Evolutionary conservation across 2,797 vertebrate species (phyloP), one percentile per base, ranked within the genome.

Genomic region (Apodemus agrarius): DNA sequence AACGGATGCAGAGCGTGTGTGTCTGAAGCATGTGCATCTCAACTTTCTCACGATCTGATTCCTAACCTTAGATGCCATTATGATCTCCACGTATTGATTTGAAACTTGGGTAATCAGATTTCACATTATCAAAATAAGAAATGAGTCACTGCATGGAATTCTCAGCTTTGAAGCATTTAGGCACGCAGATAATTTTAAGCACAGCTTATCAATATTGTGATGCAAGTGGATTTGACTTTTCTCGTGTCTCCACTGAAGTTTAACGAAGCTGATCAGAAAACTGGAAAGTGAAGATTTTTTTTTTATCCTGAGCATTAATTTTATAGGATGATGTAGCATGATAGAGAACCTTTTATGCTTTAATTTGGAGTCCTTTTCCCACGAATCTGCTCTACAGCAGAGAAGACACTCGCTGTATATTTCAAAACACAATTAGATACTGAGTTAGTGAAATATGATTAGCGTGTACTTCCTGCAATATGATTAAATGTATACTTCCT

Each of bases 31-130:
- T 2, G 90, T 26, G 69, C 94, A 91, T 93, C 89, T 91, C 96
- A 96, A 94, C 65, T 93, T 95, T 96, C 97, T 97, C 59, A 54
- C 94, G 92, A 49, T 96, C 89, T 79, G 91, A 75, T 95, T 91
- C 72, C 95, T 96, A 54, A 81, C 29, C 61, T 16, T 12, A 3
- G 87, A 57, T 61, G 80, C 83, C 72, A 63, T 83, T 46, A 61
- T 16, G 19, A 24, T 94, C 46, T 93, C 72, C n/a, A 57, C 52
- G 37, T 72, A 74, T 31, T 59, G 10, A 78, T 94, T 89, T 96
- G 63, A 90, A 94, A 95, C 84, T 83, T 78, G 74, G 75, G 49
- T 10, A 67, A 52, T 81, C 40, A 95, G 46, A 72, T 96, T 94
- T 96, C 21, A 61, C 67, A 72, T 95, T 97, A 82, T 96, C 96